phyloP scores from a whole-genome alignment of 2,113 vertebrate species.

The Gavialis gangeticus region DNA sequence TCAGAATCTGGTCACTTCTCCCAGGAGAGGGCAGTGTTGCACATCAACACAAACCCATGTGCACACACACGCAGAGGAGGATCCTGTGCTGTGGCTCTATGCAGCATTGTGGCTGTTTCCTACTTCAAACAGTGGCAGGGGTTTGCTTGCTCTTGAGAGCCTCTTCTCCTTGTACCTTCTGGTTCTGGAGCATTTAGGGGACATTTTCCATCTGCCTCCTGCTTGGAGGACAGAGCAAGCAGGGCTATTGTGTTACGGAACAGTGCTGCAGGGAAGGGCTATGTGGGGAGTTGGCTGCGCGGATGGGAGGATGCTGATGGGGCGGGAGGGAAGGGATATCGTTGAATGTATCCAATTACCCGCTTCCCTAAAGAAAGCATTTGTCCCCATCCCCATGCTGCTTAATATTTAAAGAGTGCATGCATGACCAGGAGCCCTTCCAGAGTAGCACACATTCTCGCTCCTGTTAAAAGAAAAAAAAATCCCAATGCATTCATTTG shows the following conservation, averaged over 20 bases:
- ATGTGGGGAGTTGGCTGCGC: too few species aligned
- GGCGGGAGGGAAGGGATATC: rapidly evolving
- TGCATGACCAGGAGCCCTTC: not conserved
- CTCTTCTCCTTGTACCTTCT: not conserved
- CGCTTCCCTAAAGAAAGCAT: not conserved
- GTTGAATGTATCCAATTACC: not conserved
- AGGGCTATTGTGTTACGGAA: not conserved
- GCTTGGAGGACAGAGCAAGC: not conserved
- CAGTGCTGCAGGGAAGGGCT: not conserved
- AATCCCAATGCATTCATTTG: not conserved
- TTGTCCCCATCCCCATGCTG: not conserved
- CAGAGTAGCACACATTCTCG: not conserved
- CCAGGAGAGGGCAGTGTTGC: conserved; percentile 15
- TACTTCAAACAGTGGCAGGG: not conserved
- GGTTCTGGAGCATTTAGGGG: rapidly evolving
- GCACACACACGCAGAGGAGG: too few species aligned
- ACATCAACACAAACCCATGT: not conserved
- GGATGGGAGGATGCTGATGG: not conserved
- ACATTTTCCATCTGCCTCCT: not conserved
- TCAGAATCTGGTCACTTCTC: not conserved
- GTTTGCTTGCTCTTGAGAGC: not conserved
- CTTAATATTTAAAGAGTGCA: not conserved
- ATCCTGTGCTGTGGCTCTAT: too few species aligned
- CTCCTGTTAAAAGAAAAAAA: conserved; percentile 19
- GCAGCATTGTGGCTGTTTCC: not conserved